Evolutionary conservation across 2,888 invertebrate genomes (phyloP), one percentile per base, ranked within the genome.

Genomic region (Machimus atricapillus): DNA sequence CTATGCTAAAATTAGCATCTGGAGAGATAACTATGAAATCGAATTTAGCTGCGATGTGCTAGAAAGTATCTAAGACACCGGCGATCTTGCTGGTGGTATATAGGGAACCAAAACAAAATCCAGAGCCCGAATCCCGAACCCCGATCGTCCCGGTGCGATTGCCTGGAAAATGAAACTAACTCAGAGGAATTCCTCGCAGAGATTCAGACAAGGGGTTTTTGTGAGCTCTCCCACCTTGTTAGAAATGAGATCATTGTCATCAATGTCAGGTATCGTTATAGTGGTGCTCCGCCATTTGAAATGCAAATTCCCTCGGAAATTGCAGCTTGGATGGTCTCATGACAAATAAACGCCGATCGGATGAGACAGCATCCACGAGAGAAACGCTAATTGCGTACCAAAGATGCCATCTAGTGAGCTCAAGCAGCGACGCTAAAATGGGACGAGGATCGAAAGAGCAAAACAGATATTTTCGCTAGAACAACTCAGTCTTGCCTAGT

Each of bases 301-400:
- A 85, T 85, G 85, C 85, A 85, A 85, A 85, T 85, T 85, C 43
- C 31, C 23, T 43, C 40, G n/a, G 19, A 85, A 85, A 85, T 43
- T 74, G 74, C 73, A 73, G 73, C 19, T 37, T 23, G 40, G 74
- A 85, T 85, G 73, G 73, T n/a, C 73, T 16, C 85, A 85, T 34
- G 85, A 85, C 85, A 74, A 85, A 85, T 85, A 85, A 85, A 73
- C 85, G 74, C 74, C 74, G 74, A 85, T 74, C 31, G 85, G 85
- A 85, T 85, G 74, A 85, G 85, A 85, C 85, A 85, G n/a, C 85
- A 85, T 74, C 58, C 31, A 81, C 66, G 82, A 82, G 56, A 66
- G 82, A 82, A 82, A 82, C 58, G 82, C 82, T 82, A 82, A 82
- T 82, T 82, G 82, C 56, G 82, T 58, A 66, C 66, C 66, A 12